Conservation (phyloP, 1,140 invertebrate species). For the Harpegnathos saltator region DNA sequence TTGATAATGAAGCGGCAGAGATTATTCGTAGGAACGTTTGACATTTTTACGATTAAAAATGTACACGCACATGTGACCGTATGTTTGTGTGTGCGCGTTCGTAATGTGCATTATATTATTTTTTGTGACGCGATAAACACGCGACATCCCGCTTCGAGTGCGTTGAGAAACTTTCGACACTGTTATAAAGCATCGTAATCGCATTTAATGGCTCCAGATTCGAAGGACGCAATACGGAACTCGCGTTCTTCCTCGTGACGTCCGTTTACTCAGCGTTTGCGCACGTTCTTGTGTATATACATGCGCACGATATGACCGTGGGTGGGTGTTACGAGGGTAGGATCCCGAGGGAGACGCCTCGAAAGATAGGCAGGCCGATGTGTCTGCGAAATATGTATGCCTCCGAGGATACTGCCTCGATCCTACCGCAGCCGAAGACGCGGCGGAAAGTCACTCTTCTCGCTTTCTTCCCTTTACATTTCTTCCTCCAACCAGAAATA, state of each 20-base stretch:
- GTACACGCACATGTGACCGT: too few species aligned
- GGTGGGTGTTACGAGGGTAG: conserved; percentile 74
- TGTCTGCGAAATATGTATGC: conserved; percentile 79
- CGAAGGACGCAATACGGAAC: conserved; percentile 24
- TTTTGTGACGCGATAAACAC: background rate
- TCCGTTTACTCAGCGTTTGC: conserved; percentile 57
- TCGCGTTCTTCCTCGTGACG: conserved; percentile 60
- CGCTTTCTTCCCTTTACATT: conserved; percentile 41
- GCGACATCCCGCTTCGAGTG: background rate
- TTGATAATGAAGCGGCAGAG: too few species aligned
- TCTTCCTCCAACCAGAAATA: conserved; percentile 37
- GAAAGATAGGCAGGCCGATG: conserved; percentile 76
- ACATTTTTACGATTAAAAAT: background rate
- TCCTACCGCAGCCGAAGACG: conserved; percentile 64
- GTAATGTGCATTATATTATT: background rate
- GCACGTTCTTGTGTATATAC: conserved; percentile 26
- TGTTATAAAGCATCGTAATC: conserved; percentile 54
- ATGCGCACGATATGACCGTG: conserved; percentile 57
- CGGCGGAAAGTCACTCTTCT: conserved; percentile 62
- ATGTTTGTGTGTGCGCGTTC: too few species aligned
- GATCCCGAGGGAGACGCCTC: conserved; percentile 76
- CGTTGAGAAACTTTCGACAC: conserved; percentile 1
- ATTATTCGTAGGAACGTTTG: too few species aligned
- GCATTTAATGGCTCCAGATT: conserved; percentile 49
- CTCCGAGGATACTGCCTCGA: conserved; percentile 73